phyloP scores from a whole-genome alignment of 2,888 invertebrate species.

The Acleris literana region DNA sequence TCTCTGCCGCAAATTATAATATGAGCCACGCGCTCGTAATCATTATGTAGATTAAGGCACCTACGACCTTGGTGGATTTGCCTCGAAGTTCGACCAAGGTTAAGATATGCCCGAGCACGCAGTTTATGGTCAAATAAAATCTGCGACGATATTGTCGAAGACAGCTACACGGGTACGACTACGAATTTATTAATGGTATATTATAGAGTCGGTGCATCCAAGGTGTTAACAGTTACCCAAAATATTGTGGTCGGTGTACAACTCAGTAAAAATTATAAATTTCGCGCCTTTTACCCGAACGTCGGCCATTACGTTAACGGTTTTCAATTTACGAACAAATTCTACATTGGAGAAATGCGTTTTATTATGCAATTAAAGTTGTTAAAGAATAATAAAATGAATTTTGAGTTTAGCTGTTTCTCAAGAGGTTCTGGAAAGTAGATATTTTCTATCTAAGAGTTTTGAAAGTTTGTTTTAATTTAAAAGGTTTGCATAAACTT shows the following conservation, averaged over 20 bases:
- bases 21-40: too few relatives aligned
- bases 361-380: slow-evolving; percentile 28
- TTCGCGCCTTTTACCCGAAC: slow-evolving; percentile 70
- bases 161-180: too few relatives aligned
- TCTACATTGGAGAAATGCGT: slow-evolving; percentile 31
- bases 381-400: slow-evolving; percentile 11
- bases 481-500: too few relatives aligned
- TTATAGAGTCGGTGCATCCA: background rate
- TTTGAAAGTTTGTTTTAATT: too few relatives aligned
- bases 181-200: background rate
- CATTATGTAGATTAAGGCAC: too few relatives aligned
- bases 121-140: too few relatives aligned
- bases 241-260: slow-evolving; percentile 51
- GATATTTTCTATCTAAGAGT: too few relatives aligned
- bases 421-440: background rate
- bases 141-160: too few relatives aligned
- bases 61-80: too few relatives aligned
- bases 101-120: too few relatives aligned
- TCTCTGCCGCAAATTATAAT: too few relatives aligned
- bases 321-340: slow-evolving; percentile 59
- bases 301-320: slow-evolving; percentile 72
- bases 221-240: slow-evolving; percentile 50
- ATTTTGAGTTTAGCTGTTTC: slow-evolving; percentile 1
- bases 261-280: slow-evolving; percentile 67
- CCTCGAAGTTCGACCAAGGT: too few relatives aligned